A percentile compares a stretch with the other conserved stretches of the same genome.
Conservation (phyloP, 2,113 vertebrate genomes). For the Urocolius indicus region DNA sequence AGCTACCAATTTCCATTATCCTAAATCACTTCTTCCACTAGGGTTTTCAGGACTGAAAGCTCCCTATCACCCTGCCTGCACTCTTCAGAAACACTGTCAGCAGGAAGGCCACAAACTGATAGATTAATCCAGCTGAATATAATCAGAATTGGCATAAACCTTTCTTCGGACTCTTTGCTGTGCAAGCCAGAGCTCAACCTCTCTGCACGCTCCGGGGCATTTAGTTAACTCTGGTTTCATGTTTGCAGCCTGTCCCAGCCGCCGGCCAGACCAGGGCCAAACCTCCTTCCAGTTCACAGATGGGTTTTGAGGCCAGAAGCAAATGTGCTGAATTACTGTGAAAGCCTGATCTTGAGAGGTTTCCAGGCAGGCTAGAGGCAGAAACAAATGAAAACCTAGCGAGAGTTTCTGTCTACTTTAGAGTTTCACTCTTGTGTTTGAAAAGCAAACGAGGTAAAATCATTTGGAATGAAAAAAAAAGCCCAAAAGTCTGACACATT, state of each 20-base stretch:
- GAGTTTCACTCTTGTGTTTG: neutral
- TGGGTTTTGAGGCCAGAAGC: neutral
- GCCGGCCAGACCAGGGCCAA: neutral
- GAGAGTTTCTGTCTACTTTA: neutral
- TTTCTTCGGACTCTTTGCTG: neutral
- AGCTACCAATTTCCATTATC: neutral
- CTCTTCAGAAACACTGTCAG: neutral
- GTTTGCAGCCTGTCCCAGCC: neutral
- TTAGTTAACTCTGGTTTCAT: neutral
- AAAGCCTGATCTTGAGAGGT: neutral
- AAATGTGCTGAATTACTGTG: conserved; percentile 19
- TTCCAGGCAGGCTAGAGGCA: conserved; percentile 22
- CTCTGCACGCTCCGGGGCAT: neutral
- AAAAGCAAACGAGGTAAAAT: conserved; percentile 3
- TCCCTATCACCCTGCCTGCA: neutral
- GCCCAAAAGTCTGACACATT: neutral
- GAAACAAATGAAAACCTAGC: neutral
- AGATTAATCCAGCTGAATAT: neutral
- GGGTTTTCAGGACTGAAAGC: neutral
- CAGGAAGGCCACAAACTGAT: neutral
- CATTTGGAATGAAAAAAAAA: neutral
- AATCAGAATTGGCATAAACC: neutral
- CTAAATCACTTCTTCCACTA: neutral
- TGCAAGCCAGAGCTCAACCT: neutral
- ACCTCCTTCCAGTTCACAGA: neutral